Evolutionary conservation across 2,888 invertebrate genomes (phyloP), one percentile per base, ranked within the genome.

Genomic region (Dorcus parallelipipedus): DNA sequence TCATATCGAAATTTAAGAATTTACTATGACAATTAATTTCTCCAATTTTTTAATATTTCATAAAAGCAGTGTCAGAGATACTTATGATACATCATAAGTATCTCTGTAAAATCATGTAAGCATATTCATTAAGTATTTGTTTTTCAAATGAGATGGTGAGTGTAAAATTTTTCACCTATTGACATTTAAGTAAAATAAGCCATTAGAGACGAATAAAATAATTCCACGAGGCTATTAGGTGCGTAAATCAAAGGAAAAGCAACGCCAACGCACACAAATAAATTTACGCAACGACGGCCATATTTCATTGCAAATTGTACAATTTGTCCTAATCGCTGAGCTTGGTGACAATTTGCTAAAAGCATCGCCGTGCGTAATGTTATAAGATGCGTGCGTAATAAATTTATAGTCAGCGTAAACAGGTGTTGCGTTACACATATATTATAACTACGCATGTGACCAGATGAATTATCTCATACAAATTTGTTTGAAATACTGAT

Each of bases 261-360:
- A 42, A 53, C 58, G 50, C 54, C 53, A 38, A 53, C 50, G 50
- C 52, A 33, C 26, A 55, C 48, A 54, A 61, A 66, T 66, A 64
- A 66, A 66, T 66, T 61, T 52, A 49, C 56, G 54, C 58, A 63
- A 65, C 62, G 61, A 59, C 55, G 50, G 56, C 45, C 63, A 63
- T 67, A 60, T 60, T 60, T 67, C 61, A 67, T 56, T 49, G 63
- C 60, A 65, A 67, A 67, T 67, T 55, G 63, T 64, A 62, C 65
- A 62, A 67, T 67, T 67, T 65, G 67, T 65, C 67, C 64, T 64
- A 63, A 65, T 67, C 56, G 45, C 40, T 52, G 42, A 42, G 41
- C 49, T 49, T 54, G 45, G 63, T 54, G 63, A 63, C 63, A 63
- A 61, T 63, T 63, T 53, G 63, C 61, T 61, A 63, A 63, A 63